Base-by-base conservation (phyloP, 1,140 invertebrate species). In the Plectrocnemia conspersa region DNA sequence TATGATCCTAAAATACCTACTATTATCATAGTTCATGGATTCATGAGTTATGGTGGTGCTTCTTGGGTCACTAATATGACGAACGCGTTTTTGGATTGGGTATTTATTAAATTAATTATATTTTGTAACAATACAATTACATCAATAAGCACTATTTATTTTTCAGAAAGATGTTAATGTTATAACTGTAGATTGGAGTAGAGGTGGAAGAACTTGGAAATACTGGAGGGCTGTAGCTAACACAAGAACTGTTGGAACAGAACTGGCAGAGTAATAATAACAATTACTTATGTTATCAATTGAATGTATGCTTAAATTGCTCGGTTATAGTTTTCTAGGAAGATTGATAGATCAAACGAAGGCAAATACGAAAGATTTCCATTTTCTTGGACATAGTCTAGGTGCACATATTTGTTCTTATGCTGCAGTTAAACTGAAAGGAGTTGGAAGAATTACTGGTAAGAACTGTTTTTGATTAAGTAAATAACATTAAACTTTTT, bases 361-460 rank as follows among this genome's bases (percentile, higher is more conserved):
- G 1, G 64, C 61, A 1, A 63, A 53, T 7, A 64, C 61, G 1
- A 72, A 72, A 42, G 65, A 72, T 41, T 71, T 82, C 46, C 73
- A 82, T 58, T 74, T 81, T 32, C 61, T 82, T 1, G 81, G 81
- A 0, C 81, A 82, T 58, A 82, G 80, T 61, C 66, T 83, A 2
- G 81, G 81, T 0, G 77, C 81, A 2, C 81, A 83, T 16, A 80
- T 82, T 27, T 76, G 71, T 15, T 79, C 79, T 0, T 77, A 77
- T 50, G 68, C 73, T 10, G 77, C 78, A 0, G 72, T 69, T 25
- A 69, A 76, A 36, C 58, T 79, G 18, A 76, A 72, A 18, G 67
- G 62, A 22, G 67, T 67, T 11, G 62, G 61, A 1, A 67, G 72
- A 52, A 73, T 75, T 27, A 72, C 72, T 47, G 71, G 72, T 72